Percentiles rank a stretch among this genome's conserved stretches.
These are phyloP conservation scores for Stegana nigrithorax DNA, from an alignment of 2,888 invertebrate species.

Conservation along the genomic window DNA sequence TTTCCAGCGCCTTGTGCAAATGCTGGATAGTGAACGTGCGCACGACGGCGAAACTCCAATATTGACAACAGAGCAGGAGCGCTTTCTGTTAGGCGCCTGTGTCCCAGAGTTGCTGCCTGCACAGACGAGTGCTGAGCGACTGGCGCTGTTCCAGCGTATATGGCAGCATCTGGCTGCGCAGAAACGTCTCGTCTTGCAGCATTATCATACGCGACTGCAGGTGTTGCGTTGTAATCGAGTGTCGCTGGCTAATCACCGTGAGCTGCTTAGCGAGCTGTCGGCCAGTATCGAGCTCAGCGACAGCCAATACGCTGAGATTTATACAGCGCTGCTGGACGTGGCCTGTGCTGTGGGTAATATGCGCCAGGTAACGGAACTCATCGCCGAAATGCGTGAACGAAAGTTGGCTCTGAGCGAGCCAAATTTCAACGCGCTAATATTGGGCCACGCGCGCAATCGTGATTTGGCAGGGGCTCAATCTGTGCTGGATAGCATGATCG, in stretches of 20 bases:
- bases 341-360: constrained; percentile 73
- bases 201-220: constrained; percentile 72
- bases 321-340: constrained; percentile 72
- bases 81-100: constrained; percentile 70
- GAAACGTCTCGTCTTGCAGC: constrained; percentile 41
- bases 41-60: background rate
- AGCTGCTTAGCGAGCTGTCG: constrained; percentile 59
- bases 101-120: constrained; percentile 70
- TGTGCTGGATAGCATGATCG: constrained; percentile 73
- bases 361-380: constrained; percentile 71
- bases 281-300: constrained; percentile 56
- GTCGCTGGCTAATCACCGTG: constrained; percentile 54
- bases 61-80: constrained; percentile 44
- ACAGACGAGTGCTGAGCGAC: constrained; percentile 69
- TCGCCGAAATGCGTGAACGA: constrained; percentile 73
- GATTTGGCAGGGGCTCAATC: constrained; percentile 69
- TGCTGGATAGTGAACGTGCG: constrained; percentile 28
- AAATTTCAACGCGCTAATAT: constrained; percentile 73
- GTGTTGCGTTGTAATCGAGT: constrained; percentile 74
- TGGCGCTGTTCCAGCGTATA: constrained; percentile 70
- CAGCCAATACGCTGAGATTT: constrained; percentile 67
- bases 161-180: constrained; percentile 70
- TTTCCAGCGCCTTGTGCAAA: constrained; percentile 45
- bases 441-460: constrained; percentile 70
- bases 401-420: constrained; percentile 71